These are phyloP conservation scores for Saccostrea cuccullata DNA, from an alignment of 1,140 invertebrate genomes.

Conservation along the genomic window DNA sequence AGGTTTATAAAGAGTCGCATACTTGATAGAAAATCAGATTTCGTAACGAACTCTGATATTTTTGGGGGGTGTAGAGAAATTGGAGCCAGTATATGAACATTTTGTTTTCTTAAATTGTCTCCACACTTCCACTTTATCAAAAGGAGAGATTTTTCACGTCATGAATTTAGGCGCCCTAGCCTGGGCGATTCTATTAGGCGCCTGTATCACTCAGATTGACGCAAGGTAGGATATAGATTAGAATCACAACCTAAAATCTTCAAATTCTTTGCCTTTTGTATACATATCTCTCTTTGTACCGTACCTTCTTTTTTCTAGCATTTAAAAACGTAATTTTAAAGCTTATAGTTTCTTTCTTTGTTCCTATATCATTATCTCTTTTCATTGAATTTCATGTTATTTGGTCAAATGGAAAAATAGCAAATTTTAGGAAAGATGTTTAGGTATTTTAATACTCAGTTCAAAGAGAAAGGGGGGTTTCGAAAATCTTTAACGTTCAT, in stretches of 20 bases:
- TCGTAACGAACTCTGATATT: slow-evolving; percentile 30
- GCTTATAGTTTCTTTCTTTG: too few species aligned
- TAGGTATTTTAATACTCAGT: too few species aligned
- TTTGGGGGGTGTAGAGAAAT: background rate
- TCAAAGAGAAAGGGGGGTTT: too few species aligned
- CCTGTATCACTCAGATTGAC: background rate
- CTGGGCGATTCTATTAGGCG: background rate
- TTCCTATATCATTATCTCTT: too few species aligned
- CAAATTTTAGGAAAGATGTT: too few species aligned
- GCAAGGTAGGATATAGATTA: background rate
- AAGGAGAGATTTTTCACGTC: slow-evolving; percentile 11
- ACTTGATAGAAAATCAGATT: background rate
- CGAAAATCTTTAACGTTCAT: too few species aligned
- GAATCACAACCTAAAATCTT: background rate
- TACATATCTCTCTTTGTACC: background rate
- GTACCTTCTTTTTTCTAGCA: too few species aligned
- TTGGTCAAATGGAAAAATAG: too few species aligned
- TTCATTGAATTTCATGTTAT: too few species aligned
- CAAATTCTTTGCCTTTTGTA: background rate
- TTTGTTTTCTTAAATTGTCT: background rate
- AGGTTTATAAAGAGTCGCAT: background rate
- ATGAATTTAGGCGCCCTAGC: slow-evolving; percentile 29
- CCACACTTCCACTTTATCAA: background rate
- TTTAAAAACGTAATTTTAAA: too few species aligned
- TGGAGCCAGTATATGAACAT: background rate